Evolutionary conservation across 2,797 vertebrate genomes (phyloP), one percentile per base, ranked within the genome.

Genomic region (Fundulus diaphanus): DNA sequence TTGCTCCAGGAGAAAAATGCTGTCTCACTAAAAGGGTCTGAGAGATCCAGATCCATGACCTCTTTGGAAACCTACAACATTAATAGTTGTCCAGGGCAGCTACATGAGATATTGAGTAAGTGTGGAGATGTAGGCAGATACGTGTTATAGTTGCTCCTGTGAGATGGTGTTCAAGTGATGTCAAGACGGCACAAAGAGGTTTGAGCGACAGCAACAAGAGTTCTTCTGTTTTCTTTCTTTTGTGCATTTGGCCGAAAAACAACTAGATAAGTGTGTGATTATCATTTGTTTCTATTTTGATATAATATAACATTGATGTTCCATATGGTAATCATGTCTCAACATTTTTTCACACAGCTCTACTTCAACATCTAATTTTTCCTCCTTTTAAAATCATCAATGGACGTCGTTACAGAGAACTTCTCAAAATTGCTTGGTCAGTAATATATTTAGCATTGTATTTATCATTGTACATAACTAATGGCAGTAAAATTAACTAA

Each of bases 151-250:
- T 76, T 29, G 35, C 13, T 76, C 56, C 51, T 37, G 37, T 27
- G 44, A 49, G 52, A 42, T 29, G 3, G 42, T 24, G 40, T 31
- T 68, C 51, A 48, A 78, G 61, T 24, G 40, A 33, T 24, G 29
- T 57, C 24, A 57, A 56, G n/a, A n/a, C n/a, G n/a, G n/a, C n/a
- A n/a, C n/a, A n/a, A n/a, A 61, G 51, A 52, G 12, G 22, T 48
- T 46, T 75, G 73, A 57, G 51, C 48, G 46, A 37, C 35, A 56
- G 56, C 37, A 27, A 40, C n/a, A 24, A 74, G 57, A 74, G 65
- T 31, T 35, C 67, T 65, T n/a, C 20, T 65, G 75, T 48, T 68
- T 59, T 68, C 59, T 75, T 56, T 68, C n/a, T 77, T 11, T 7
- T 59, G 4, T 49, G 29, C 35, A 51, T 52, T 63, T 51, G 61